Percentiles rank a stretch among this genome's conserved stretches.
Evolutionary conservation across 2,888 invertebrate genomes (phyloP).

Genomic region (Notocelia uddmanniana): DNA sequence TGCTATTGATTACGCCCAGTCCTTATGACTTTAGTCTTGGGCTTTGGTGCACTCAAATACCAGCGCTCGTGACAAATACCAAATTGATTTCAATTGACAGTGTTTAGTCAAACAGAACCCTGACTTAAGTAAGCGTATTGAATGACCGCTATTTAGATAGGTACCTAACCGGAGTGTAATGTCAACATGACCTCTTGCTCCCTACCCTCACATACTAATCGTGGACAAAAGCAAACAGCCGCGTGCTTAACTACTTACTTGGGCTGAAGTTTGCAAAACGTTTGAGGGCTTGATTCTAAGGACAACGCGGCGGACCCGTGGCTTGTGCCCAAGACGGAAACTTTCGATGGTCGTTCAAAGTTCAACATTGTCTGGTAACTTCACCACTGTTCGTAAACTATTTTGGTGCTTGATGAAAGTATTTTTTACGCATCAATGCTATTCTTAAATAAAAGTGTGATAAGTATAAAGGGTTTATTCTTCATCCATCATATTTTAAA

Average conservation of each 20-base stretch:
- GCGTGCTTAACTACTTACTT: constrained; percentile 32
- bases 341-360: constrained; percentile 39
- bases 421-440: not conserved
- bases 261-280: constrained; percentile 38
- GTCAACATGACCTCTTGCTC: constrained; percentile 39
- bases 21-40: not conserved
- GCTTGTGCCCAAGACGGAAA: constrained; percentile 29
- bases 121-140: constrained; percentile 21
- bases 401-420: not conserved
- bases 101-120: not conserved
- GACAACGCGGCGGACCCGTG: constrained; percentile 18
- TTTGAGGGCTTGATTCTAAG: constrained; percentile 34
- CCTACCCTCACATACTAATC: constrained; percentile 38
- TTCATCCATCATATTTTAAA: too few relatives aligned
- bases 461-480: too few relatives aligned
- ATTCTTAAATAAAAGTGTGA: too few relatives aligned
- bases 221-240: constrained; percentile 36
- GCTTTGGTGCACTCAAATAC: not conserved
- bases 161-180: constrained; percentile 23
- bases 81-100: not conserved
- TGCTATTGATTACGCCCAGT: not conserved
- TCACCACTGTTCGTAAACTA: constrained; percentile 15
- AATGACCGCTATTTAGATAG: constrained; percentile 34
- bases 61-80: not conserved
- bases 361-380: constrained; percentile 37